A percentile compares a stretch with the other conserved stretches of the same genome.
These are phyloP conservation scores for Xanthia togata DNA, from an alignment of 2,888 invertebrate species.

Conservation along the genomic window DNA sequence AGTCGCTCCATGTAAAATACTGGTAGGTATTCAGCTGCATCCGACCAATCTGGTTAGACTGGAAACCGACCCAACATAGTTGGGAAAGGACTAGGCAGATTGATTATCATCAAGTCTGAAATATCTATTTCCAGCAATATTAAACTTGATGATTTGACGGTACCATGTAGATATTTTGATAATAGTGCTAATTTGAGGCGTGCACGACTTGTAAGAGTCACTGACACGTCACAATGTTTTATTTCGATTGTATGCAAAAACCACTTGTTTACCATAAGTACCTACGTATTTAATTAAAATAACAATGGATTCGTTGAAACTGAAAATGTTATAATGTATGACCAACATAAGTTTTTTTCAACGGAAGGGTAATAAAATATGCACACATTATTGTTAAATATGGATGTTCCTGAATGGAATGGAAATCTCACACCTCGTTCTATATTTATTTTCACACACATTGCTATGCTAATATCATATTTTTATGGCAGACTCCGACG, in stretches of 20 bases:
- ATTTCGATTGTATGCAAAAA: constrained; percentile 42
- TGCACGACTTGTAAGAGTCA: background rate
- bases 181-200: background rate
- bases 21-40: too few species aligned
- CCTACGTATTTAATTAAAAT: constrained; percentile 12
- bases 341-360: background rate
- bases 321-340: background rate
- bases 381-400: constrained; percentile 47
- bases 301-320: constrained; percentile 3
- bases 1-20: too few species aligned
- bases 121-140: background rate
- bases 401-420: constrained; percentile 59
- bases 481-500: constrained; percentile 64
- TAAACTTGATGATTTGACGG: too few species aligned
- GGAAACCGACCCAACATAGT: too few species aligned
- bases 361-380: constrained; percentile 10
- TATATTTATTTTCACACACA: constrained; percentile 65
- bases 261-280: background rate
- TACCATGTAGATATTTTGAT: background rate
- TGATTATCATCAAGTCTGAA: background rate
- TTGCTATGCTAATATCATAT: constrained; percentile 67
- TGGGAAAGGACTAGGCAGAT: too few species aligned
- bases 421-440: constrained; percentile 63
- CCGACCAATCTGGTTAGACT: too few species aligned
- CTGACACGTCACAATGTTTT: background rate